Conservation (phyloP, 2,797 vertebrate genomes). For the Mionectes olivaceus region DNA sequence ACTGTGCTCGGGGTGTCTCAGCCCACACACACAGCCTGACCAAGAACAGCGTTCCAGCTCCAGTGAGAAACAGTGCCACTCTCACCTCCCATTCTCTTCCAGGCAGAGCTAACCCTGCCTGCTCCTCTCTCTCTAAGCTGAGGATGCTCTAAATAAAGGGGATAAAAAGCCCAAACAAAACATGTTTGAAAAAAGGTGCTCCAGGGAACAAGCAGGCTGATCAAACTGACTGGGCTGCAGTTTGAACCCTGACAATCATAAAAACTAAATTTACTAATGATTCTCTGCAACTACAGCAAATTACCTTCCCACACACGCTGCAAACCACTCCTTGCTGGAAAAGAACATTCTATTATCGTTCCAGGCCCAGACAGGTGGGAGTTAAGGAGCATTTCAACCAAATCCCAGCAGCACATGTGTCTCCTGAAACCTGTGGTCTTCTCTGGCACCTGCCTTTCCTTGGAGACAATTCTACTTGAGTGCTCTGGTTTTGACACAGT, state of each 20-base stretch:
- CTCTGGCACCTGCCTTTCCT: neutral
- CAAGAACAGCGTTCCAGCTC: neutral
- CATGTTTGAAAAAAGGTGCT: rapidly evolving
- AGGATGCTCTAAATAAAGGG: neutral
- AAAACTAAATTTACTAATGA: neutral
- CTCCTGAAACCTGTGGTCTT: rapidly evolving
- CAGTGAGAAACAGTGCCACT: neutral
- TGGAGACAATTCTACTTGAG: neutral
- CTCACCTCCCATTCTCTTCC: neutral
- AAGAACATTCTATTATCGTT: no score
- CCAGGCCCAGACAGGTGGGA: neutral
- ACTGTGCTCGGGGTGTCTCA: neutral
- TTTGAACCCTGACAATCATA: neutral
- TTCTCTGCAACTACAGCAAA: rapidly evolving
- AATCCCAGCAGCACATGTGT: neutral
- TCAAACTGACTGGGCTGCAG: neutral
- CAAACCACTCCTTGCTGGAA: neutral
- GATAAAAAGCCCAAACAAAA: neutral
- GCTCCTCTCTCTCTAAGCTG: neutral
- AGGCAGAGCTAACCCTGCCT: neutral
- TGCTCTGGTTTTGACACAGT: neutral
- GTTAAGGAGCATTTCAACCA: neutral
- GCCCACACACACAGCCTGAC: neutral
- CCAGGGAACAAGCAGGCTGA: rapidly evolving
- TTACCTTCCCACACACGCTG: rapidly evolving